Evolutionary conservation across 2,113 vertebrate genomes (phyloP).

Genomic region (Takifugu bimaculatus): DNA sequence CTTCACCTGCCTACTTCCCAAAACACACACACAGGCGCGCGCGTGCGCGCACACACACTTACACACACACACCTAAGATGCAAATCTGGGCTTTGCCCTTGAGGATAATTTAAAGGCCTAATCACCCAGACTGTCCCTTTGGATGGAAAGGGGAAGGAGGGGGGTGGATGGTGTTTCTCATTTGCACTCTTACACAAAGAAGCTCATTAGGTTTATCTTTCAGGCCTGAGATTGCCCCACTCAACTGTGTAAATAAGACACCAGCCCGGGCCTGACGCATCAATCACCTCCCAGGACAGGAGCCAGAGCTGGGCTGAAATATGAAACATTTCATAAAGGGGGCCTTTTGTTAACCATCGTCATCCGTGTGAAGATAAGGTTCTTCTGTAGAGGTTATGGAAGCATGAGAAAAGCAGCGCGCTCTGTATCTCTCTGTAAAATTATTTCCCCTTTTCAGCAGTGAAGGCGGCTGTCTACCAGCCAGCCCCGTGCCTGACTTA

Average conservation of each 20-base stretch:
- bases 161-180: constrained; percentile 88
- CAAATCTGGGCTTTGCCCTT: constrained; percentile 99
- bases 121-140: constrained; percentile 95
- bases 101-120: constrained; percentile 99
- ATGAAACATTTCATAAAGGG: constrained; percentile 66
- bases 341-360: constrained; percentile 52
- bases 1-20: constrained; percentile 59
- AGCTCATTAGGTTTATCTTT: constrained; percentile 96
- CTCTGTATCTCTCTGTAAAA: constrained; percentile 58
- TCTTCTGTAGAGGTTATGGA: constrained; percentile 40
- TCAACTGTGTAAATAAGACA: constrained; percentile 84
- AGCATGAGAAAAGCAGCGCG: constrained; percentile 39
- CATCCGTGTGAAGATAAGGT: constrained; percentile 60
- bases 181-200: constrained; percentile 97
- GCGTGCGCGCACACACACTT: constrained; percentile 32
- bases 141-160: constrained; percentile 61
- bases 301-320: constrained; percentile 64
- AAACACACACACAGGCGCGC: constrained; percentile 57
- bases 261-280: constrained; percentile 53
- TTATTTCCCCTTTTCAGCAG: constrained; percentile 53
- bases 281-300: constrained; percentile 69
- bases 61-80: constrained; percentile 84
- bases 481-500: constrained; percentile 53
- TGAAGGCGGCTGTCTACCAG: constrained; percentile 30
- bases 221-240: constrained; percentile 84